Evolutionary conservation across 2,113 vertebrate genomes (phyloP), one percentile per base, ranked within the genome.

Genomic region (Hippolais icterina): DNA sequence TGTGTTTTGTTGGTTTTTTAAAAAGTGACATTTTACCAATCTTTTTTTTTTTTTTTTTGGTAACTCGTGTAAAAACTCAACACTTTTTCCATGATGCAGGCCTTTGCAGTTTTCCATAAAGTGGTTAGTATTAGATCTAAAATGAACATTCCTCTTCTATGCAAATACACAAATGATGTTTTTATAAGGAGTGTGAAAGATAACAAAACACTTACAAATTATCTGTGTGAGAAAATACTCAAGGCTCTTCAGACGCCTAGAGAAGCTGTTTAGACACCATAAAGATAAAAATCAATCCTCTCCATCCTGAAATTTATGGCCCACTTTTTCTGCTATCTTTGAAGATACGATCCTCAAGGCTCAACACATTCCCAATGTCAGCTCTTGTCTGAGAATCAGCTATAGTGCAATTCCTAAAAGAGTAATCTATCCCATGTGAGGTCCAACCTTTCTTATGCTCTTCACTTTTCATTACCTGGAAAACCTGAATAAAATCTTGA

Each of bases 201-300:
- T 64, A 94, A 91, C 47, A 88, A 91, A 96, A 72, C 53, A 93
- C 89, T 93, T 91, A 69, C 94, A 87, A 97, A 66, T 82, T 6
- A 87, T 59, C 31, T 70, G 72, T 84, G 21, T 64, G 33, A 88
- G 76, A 93, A 92, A 78, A 15, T 75, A 63, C 31, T 68, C 21
- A 69, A 80, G 16, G 24, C 24, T 97, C 17, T 71, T 88, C 66
- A 46, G 66, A 42, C 22, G 94, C 92, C 42, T 78, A 91, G 89
- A 78, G 39, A 94, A 97, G 47, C 60, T 93, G 44, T 91, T 92
- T 64, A 85, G 79, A 63, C 94, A 50, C 44, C 44, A 91, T 74
- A 87, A 89, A 94, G 94, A 87, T 15, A 77, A 95, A 95, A 92
- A 89, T 68, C 24, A 82, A 0, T 64, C n/a, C 23, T 75, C 76